Evolutionary conservation across 2,888 invertebrate species (phyloP), one percentile per base, ranked within the genome.

Genomic region (Lapara coniferarum): DNA sequence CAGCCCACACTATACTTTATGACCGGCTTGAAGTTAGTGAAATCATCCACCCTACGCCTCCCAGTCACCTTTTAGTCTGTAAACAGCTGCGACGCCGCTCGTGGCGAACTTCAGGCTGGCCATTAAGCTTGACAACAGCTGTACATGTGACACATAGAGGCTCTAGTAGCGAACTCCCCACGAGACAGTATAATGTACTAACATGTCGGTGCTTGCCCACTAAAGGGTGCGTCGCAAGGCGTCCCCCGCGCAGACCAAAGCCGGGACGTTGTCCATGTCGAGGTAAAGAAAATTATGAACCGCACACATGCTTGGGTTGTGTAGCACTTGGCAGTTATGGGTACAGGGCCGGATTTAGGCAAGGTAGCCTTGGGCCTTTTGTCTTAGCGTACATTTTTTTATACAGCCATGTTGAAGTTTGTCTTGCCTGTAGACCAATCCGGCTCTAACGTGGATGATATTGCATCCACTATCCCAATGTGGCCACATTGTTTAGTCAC

Each of bases 141-240:
- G 51, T 51, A 51, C 12, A 55, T 16, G 12, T 55, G 67, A 67
- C 53, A 16, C 52, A 67, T 30, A 55, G 37, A 16, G 53, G 52
- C 67, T 30, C 55, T 55, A 67, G 16, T 53, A 67, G 67, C 67
- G 53, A 55, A 67, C 37, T n/a, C 71, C 16, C n/a, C 57, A 57
- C 16, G 25, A 44, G 4, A 16, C 19, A 37, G 1, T 37, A 8
- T 68, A 58, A 71, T 66, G 71, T 77, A 84, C 81, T 85, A 88
- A 90, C 87, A 74, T 80, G 78, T 78, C 81, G 81, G 81, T 81
- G 77, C 69, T 77, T 74, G 49, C 67, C 75, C 76, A 79, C 79
- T 77, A 67, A 92, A 97, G 97, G 93, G 96, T 97, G 85, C 95
- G 96, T 85, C 95, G 97, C 89, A 97, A 97, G 94, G 95, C 96